These are phyloP conservation scores for Poeciliopsis turneri DNA, from an alignment of 2,797 vertebrate species.

Conservation along the genomic window DNA sequence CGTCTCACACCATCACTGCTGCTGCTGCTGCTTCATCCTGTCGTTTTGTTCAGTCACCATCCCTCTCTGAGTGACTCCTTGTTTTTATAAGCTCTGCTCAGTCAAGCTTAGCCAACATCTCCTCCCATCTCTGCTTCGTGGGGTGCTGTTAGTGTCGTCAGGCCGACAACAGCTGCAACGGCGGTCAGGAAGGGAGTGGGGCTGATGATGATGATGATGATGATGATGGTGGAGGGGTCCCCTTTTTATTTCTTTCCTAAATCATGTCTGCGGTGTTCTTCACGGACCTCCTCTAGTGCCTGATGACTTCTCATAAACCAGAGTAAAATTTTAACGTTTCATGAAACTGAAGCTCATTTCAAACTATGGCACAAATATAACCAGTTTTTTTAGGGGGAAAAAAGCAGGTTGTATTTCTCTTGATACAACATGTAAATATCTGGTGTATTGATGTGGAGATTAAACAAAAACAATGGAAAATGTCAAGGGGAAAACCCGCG, in stretches of 20 bases:
- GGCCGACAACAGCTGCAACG: conserved; percentile 70
- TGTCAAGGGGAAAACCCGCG: conserved; percentile 1
- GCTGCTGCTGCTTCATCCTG: conserved; percentile 36
- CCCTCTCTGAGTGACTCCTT: conserved; percentile 41
- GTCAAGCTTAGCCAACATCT: conserved; percentile 36
- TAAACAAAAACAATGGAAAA: background rate
- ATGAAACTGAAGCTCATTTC: no score
- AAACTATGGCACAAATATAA: no score
- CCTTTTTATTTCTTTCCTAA: conserved; percentile 18
- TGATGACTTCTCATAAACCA: background rate
- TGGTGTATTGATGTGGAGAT: background rate
- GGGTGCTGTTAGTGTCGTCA: conserved; percentile 62
- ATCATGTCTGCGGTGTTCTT: conserved; percentile 36
- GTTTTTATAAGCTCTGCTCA: conserved; percentile 23
- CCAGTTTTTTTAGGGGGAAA: background rate
- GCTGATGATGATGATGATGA: background rate
- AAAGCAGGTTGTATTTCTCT: background rate
- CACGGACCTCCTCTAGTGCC: conserved; percentile 8
- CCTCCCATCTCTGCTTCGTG: conserved; percentile 51
- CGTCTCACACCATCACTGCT: conserved; percentile 37
- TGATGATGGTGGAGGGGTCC: background rate
- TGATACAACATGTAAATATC: conserved; percentile 2
- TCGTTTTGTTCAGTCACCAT: conserved; percentile 12
- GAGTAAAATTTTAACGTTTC: no score
- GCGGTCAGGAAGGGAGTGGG: conserved; percentile 56